Evolutionary conservation across 2,113 vertebrate genomes (phyloP).

Genomic region (Pituophis catenifer): DNA sequence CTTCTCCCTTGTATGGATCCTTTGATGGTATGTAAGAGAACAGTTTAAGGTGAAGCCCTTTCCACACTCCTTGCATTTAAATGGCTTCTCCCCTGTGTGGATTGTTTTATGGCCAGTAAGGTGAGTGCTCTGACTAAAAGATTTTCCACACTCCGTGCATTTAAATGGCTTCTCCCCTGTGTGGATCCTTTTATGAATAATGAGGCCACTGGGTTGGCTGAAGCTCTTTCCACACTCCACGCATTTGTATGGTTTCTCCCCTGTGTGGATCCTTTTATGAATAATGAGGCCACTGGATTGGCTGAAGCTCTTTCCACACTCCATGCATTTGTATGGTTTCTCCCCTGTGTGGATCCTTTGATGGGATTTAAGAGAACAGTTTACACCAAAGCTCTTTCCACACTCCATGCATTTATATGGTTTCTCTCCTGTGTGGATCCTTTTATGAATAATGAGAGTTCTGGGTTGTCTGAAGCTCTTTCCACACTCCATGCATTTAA

Average conservation of each 20-base stretch:
- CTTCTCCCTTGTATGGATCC: neutral
- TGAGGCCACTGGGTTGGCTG: no score
- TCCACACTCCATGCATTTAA: neutral
- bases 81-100: neutral
- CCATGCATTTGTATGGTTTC: neutral
- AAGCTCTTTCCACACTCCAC: neutral
- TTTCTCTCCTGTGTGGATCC: neutral
- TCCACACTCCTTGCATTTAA: neutral
- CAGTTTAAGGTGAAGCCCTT: neutral
- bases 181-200: no score
- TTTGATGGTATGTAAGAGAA: neutral
- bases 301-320: neutral
- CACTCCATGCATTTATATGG: neutral
- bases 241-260: neutral
- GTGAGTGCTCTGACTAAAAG: no score
- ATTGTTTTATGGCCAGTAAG: no score
- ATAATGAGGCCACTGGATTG: neutral
- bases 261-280: neutral
- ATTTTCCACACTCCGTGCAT: no score
- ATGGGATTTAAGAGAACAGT: neutral
- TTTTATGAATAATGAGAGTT: neutral
- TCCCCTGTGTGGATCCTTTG: neutral
- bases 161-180: no score
- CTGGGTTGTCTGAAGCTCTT: neutral
- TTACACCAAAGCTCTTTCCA: neutral